phyloP scores from a whole-genome alignment of 2,888 invertebrate species.

The Bellardia pandia region DNA sequence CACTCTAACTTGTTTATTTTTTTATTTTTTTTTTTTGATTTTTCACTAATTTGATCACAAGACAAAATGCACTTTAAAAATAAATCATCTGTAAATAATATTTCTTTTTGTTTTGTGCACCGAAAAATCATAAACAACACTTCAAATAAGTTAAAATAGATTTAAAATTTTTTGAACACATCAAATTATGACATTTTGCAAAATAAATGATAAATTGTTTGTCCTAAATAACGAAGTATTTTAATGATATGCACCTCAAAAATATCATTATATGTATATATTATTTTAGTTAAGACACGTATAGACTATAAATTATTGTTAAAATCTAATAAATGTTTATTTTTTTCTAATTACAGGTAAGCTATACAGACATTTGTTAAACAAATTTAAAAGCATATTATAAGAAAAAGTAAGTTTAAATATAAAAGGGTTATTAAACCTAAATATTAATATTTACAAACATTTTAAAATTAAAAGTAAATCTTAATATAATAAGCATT shows the following conservation, averaged over 20 bases:
- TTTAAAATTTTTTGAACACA: neutral
- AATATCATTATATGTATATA: neutral
- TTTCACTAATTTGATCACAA: slow-evolving; percentile 54
- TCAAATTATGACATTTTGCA: slow-evolving; percentile 32
- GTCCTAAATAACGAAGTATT: neutral
- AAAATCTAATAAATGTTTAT: neutral
- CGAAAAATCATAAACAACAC: neutral
- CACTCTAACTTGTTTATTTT: too few species aligned
- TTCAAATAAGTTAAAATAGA: slow-evolving; percentile 19
- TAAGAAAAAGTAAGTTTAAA: neutral
- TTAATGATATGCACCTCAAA: neutral
- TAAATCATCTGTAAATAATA: slow-evolving; percentile 15
- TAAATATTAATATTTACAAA: too few species aligned
- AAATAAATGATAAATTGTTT: slow-evolving; percentile 18
- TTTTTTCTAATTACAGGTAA: slow-evolving; percentile 29
- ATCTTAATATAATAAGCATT: too few species aligned
- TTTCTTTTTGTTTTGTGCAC: neutral
- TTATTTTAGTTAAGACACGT: neutral
- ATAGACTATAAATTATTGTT: neutral
- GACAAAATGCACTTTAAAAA: slow-evolving; percentile 44
- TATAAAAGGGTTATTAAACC: too few species aligned
- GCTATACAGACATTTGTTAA: neutral
- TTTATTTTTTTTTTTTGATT: neutral
- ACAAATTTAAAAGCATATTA: neutral
- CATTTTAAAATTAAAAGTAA: too few species aligned